Conservation (phyloP, 2,797 vertebrate species). For the Characodon lateralis region DNA sequence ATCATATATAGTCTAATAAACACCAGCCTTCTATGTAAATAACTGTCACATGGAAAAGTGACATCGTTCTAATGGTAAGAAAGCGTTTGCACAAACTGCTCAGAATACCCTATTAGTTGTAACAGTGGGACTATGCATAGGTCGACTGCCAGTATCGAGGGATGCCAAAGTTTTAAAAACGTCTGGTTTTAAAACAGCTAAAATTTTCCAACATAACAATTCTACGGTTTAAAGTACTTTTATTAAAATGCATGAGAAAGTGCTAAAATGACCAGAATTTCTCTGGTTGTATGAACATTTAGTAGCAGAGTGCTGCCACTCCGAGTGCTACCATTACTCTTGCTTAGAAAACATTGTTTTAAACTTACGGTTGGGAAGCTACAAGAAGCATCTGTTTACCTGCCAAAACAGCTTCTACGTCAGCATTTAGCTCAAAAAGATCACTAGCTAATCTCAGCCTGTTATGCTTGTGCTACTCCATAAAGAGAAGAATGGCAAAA, state of each 20-base stretch:
- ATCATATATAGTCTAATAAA: not conserved
- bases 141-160: not conserved
- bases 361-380: not conserved
- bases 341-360: not conserved
- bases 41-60: not conserved
- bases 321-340: too few species aligned
- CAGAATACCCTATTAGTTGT: not conserved
- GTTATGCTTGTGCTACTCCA: not conserved
- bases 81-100: not conserved
- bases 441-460: not conserved
- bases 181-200: too few species aligned
- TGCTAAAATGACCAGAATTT: too few species aligned
- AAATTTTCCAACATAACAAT: too few species aligned
- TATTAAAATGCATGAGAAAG: too few species aligned
- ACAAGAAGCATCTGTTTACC: not conserved
- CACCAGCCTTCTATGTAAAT: not conserved
- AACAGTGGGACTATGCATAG: not conserved
- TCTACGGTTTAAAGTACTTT: not conserved
- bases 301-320: not conserved
- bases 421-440: not conserved
- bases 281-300: too few species aligned
- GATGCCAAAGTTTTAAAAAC: not conserved
- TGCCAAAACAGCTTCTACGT: not conserved
- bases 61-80: not conserved
- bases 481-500: not conserved